Percentiles rank a stretch among this genome's conserved stretches.
phyloP scores from a whole-genome alignment of 2,113 vertebrate genomes.

The Rhea pennata region DNA sequence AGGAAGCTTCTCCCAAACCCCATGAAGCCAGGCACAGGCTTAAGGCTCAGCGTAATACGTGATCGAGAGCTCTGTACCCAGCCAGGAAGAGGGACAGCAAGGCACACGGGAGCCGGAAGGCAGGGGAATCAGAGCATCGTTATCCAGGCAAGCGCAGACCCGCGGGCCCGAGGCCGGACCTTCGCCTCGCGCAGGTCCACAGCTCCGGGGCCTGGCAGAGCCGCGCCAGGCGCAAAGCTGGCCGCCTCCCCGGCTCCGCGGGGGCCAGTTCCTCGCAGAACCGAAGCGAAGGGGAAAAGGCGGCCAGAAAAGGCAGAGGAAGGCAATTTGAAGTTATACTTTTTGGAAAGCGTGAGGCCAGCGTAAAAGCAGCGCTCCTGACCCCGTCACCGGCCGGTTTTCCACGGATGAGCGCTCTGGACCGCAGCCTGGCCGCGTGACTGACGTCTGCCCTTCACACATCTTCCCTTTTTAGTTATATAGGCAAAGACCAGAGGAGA shows the following conservation, averaged over 20 bases:
- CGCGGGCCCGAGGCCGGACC: neutral
- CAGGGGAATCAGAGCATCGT: neutral
- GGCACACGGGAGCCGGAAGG: neutral
- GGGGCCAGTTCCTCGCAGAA: neutral
- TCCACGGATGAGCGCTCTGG: neutral
- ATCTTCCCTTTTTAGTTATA: neutral
- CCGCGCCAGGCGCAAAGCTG: neutral
- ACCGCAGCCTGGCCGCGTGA: neutral
- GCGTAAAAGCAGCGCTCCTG: neutral
- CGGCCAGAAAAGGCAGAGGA: neutral
- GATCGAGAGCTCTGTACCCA: neutral
- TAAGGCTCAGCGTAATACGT: neutral
- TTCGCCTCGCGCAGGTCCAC: rapidly evolving
- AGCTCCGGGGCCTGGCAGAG: neutral
- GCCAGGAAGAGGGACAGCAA: neutral
- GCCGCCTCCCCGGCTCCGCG: neutral
- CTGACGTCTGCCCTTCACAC: neutral
- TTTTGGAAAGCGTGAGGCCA: neutral
- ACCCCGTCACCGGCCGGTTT: neutral
- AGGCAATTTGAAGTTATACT: neutral
- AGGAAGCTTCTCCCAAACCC: neutral
- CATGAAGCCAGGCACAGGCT: neutral
- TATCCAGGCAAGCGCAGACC: neutral
- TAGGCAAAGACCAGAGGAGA: neutral
- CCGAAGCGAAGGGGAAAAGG: neutral